phyloP scores from a whole-genome alignment of 2,888 invertebrate species.

The Theretra japonica region DNA sequence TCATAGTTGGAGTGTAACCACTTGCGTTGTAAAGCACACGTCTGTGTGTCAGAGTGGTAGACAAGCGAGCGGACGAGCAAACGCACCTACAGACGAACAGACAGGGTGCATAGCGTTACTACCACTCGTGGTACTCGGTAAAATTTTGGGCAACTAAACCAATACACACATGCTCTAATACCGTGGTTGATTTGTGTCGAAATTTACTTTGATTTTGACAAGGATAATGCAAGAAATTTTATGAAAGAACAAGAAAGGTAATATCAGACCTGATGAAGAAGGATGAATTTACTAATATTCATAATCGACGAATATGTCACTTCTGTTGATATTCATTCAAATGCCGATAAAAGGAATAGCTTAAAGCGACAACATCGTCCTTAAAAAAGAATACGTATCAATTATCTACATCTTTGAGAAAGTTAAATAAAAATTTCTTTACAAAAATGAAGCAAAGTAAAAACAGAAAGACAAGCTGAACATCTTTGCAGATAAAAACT shows the following conservation, averaged over 20 bases:
- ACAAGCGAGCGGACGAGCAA: conserved; percentile 26
- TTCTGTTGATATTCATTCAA: too few species aligned
- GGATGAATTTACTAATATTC: too few species aligned
- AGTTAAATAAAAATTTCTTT: too few species aligned
- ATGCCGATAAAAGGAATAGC: too few species aligned
- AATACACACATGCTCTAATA: conserved; percentile 59
- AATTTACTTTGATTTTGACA: not conserved
- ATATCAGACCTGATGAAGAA: too few species aligned
- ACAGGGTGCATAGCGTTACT: conserved; percentile 58
- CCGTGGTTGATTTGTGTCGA: conserved; percentile 46
- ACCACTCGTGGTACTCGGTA: conserved; percentile 63
- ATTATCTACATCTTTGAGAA: too few species aligned
- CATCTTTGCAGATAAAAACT: not conserved
- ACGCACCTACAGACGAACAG: conserved; percentile 51
- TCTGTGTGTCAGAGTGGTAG: not conserved
- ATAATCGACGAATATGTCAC: too few species aligned
- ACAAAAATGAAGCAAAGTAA: not conserved
- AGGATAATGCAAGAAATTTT: not conserved
- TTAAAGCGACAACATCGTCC: too few species aligned
- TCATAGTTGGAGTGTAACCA: not conserved
- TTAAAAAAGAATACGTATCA: too few species aligned
- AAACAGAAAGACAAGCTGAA: not conserved
- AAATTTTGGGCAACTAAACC: conserved; percentile 63
- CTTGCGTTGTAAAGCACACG: not conserved
- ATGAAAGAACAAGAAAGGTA: too few species aligned